Percentiles rank a stretch among this genome's conserved stretches.
Conservation (phyloP, 2,888 invertebrate genomes). For the Caenorhabditis sp. region DNA sequence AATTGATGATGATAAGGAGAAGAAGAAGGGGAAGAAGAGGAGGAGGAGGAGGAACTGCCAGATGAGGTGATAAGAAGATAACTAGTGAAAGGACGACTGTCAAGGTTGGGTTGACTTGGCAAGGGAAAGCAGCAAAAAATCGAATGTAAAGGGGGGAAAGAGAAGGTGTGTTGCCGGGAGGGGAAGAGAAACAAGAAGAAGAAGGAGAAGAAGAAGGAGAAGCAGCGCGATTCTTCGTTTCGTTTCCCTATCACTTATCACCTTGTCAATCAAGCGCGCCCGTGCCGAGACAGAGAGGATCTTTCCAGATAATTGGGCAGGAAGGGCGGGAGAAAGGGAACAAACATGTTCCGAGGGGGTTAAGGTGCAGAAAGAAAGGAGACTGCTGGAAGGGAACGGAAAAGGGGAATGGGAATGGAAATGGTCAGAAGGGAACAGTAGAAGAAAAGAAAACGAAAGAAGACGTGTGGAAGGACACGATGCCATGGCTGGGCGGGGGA, state of each 20-base stretch:
- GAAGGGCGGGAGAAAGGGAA: background rate
- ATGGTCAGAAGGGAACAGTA: constrained; percentile 38
- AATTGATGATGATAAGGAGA: background rate
- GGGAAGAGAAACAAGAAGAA: constrained; percentile 39
- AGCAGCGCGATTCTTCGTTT: too few relatives aligned
- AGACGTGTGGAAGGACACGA: too few relatives aligned
- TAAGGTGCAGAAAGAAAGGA: constrained; percentile 15
- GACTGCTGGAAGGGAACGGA: background rate
- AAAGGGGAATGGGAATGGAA: too few relatives aligned
- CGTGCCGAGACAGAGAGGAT: constrained; percentile 52
- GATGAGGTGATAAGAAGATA: constrained; percentile 30
- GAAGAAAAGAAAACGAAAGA: too few relatives aligned
- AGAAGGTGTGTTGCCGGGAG: constrained; percentile 39
- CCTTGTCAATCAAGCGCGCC: constrained; percentile 44
- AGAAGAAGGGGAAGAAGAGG: background rate
- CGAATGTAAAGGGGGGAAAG: constrained; percentile 28
- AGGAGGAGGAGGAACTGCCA: constrained; percentile 24
- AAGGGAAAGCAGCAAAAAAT: constrained; percentile 25
- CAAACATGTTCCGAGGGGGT: constrained; percentile 35
- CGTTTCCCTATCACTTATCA: constrained; percentile 41
- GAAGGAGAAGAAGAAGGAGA: constrained; percentile 21
- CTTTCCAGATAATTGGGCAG: constrained; percentile 45
- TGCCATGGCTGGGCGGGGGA: background rate
- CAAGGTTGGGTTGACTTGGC: constrained; percentile 15
- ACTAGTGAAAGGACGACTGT: constrained; percentile 54